Evolutionary conservation across 2,888 invertebrate species (phyloP).

Genomic region (Eristalinus sepulchralis): DNA sequence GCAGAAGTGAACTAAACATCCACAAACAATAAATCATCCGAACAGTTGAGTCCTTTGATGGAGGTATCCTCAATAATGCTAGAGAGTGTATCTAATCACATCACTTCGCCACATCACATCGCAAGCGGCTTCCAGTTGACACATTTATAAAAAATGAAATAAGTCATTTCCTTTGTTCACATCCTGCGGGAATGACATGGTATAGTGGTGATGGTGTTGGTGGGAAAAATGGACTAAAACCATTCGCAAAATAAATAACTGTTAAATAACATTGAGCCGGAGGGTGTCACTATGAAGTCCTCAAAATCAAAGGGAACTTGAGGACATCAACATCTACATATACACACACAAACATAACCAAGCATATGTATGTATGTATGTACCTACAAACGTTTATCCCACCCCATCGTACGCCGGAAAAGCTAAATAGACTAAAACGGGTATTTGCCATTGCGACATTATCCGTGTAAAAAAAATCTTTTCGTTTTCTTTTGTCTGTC

Average conservation of each 20-base stretch:
- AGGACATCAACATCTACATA: conserved; percentile 19
- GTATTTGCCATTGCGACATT: conserved; percentile 70
- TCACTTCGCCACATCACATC: conserved; percentile 66
- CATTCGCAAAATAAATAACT: conserved; percentile 65
- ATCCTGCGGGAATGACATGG: conserved; percentile 65
- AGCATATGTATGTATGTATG: conserved; percentile 37
- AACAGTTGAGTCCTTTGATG: conserved; percentile 51
- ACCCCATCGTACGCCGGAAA: conserved; percentile 14
- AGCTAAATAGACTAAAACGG: conserved; percentile 66
- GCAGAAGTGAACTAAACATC: conserved; percentile 69
- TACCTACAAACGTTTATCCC: conserved; percentile 19
- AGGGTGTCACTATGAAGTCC: conserved; percentile 63
- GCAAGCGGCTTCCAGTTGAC: conserved; percentile 61
- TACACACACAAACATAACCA: not conserved
- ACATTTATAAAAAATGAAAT: conserved; percentile 69
- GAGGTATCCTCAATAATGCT: conserved; percentile 22
- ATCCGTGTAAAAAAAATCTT: conserved; percentile 70
- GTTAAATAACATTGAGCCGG: conserved; percentile 67
- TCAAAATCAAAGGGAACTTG: conserved; percentile 40
- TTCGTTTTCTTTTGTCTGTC: conserved; percentile 38
- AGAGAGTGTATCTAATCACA: conserved; percentile 60
- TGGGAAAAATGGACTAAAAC: conserved; percentile 55
- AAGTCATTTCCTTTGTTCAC: conserved; percentile 67
- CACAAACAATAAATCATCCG: conserved; percentile 69
- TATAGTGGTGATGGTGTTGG: conserved; percentile 17